Evolutionary conservation across 2,888 invertebrate genomes (phyloP).

Genomic region (Torymus texanus): DNA sequence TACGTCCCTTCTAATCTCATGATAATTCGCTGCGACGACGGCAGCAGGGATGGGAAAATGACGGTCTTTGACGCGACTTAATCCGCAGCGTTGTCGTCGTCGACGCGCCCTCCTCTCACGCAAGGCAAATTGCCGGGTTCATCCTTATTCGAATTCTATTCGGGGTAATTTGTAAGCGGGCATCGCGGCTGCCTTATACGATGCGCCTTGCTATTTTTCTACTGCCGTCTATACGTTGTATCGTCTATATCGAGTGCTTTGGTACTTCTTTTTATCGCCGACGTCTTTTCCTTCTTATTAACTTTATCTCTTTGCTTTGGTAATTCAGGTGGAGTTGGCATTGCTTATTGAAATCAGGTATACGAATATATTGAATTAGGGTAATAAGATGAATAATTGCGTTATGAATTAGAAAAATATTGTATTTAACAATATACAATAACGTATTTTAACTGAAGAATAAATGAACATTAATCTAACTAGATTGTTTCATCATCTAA

Average conservation of each 20-base stretch:
- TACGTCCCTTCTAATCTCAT: conserved; percentile 58
- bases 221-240: conserved; percentile 14
- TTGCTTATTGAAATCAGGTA: too few species aligned
- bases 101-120: background rate
- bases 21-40: conserved; percentile 53
- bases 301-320: conserved; percentile 12
- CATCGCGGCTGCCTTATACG: conserved; percentile 44
- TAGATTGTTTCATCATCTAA: too few species aligned
- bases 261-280: background rate
- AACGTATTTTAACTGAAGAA: too few species aligned
- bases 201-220: too few species aligned
- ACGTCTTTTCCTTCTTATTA: conserved; percentile 35
- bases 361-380: too few species aligned
- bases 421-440: too few species aligned
- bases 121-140: conserved; percentile 54
- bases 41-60: conserved; percentile 48
- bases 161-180: conserved; percentile 70
- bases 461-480: too few species aligned
- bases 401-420: too few species aligned
- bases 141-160: conserved; percentile 57
- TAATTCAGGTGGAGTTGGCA: background rate
- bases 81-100: conserved; percentile 47
- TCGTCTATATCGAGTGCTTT: conserved; percentile 29
- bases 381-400: too few species aligned
- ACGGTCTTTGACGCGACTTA: conserved; percentile 59